Evolutionary conservation across 2,113 vertebrate genomes (phyloP).

Genomic region (Ciconia boyciana): DNA sequence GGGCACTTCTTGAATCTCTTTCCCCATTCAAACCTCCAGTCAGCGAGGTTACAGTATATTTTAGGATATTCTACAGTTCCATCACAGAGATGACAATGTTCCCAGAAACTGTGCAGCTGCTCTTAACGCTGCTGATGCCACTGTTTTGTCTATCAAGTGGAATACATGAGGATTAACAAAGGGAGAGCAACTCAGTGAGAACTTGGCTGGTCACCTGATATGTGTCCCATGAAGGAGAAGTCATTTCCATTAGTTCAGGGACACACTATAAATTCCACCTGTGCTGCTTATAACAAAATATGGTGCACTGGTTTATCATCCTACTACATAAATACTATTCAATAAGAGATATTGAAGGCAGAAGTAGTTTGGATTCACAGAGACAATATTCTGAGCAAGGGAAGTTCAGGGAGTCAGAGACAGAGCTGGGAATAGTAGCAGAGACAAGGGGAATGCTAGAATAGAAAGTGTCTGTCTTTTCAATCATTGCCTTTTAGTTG

Average conservation of each 20-base stretch:
- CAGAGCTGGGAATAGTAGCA: neutral
- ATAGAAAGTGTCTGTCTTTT: neutral
- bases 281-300: neutral
- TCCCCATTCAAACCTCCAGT: neutral
- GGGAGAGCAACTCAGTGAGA: neutral
- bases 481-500: neutral
- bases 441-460: neutral
- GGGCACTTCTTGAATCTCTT: neutral
- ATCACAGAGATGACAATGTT: neutral
- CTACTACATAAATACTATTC: neutral
- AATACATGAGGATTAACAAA: neutral
- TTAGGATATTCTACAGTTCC: neutral
- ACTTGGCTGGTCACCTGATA: neutral
- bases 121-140: neutral
- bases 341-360: neutral
- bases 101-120: neutral
- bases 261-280: neutral
- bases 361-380: neutral
- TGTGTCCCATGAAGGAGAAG: neutral
- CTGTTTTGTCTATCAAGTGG: neutral
- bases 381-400: neutral
- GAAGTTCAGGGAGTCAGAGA: neutral
- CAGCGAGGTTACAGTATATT: neutral
- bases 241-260: neutral
- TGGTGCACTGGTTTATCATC: neutral